These are phyloP conservation scores for Temnopleurus reevesii DNA, from an alignment of 53 echinoderm and acorn worm genomes.

Conservation along the genomic window DNA sequence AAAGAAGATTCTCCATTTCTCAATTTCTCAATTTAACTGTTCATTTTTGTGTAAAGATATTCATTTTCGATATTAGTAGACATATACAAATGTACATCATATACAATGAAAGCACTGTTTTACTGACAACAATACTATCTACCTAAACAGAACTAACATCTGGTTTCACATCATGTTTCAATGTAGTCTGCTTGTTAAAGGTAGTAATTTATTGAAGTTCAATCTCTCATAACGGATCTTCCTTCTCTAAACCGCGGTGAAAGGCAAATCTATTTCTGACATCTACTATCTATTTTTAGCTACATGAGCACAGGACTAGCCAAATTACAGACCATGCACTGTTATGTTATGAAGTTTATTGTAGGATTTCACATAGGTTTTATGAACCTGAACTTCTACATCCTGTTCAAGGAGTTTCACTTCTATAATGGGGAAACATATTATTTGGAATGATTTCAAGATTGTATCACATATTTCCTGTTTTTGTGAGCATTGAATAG, in stretches of 20 bases:
- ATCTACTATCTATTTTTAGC: neutral
- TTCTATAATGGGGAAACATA: neutral
- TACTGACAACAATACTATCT: no score
- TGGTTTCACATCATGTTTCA: constrained; percentile 1
- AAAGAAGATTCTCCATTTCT: no score
- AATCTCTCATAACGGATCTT: constrained; percentile 1
- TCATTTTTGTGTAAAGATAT: no score
- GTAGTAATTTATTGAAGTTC: neutral
- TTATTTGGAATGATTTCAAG: neutral
- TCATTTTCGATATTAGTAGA: no score
- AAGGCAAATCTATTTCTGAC: neutral
- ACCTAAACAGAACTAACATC: neutral
- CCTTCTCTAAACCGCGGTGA: neutral
- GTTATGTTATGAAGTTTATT: neutral
- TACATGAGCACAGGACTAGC: neutral
- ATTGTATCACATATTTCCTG: neutral
- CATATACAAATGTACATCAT: no score
- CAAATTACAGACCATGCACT: neutral
- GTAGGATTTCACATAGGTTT: neutral
- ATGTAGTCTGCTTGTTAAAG: neutral
- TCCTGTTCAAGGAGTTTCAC: neutral
- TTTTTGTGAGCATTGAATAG: no score
- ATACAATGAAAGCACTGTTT: no score
- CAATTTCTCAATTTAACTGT: no score
- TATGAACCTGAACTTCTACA: neutral